phyloP scores from a whole-genome alignment of 2,113 vertebrate genomes.

The Scalopus aquaticus region DNA sequence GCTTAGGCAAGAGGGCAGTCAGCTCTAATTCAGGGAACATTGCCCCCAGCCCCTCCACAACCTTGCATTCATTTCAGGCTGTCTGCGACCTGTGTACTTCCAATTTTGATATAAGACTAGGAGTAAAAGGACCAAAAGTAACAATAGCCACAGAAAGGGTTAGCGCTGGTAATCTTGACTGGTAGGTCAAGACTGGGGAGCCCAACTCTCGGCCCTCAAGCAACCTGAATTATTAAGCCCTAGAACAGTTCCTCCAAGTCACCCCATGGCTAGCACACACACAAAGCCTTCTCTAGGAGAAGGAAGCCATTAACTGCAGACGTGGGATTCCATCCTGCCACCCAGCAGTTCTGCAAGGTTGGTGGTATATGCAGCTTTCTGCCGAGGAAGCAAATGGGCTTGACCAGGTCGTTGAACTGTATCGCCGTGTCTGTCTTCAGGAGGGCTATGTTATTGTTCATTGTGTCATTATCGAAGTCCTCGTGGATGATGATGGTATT shows the following conservation, averaged over 20 bases:
- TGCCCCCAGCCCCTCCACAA: background rate
- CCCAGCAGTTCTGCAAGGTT: slow-evolving; percentile 66
- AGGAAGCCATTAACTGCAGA: slow-evolving; percentile 64
- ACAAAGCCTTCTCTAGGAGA: slow-evolving; percentile 58
- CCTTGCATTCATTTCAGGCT: background rate
- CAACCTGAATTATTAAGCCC: background rate
- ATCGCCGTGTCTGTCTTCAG: slow-evolving; percentile 63
- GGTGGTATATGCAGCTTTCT: background rate
- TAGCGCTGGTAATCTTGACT: background rate
- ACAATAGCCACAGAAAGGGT: background rate
- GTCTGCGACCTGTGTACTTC: background rate
- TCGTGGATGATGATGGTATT: slow-evolving; percentile 49
- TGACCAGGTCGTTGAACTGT: slow-evolving; percentile 41
- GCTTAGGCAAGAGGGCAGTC: background rate
- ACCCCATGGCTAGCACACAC: slow-evolving; percentile 45
- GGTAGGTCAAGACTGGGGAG: background rate
- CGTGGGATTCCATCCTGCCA: slow-evolving; percentile 76
- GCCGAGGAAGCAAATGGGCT: slow-evolving; percentile 71
- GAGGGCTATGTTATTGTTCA: slow-evolving; percentile 63
- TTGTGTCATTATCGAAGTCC: slow-evolving; percentile 43
- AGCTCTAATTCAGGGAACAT: background rate
- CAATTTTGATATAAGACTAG: background rate
- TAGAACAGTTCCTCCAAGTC: background rate
- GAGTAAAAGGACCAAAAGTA: background rate
- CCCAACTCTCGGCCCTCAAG: background rate